Evolutionary conservation across 2,113 vertebrate species (phyloP), one percentile per base, ranked within the genome.

Genomic region (Brachypteracias leptosomus): DNA sequence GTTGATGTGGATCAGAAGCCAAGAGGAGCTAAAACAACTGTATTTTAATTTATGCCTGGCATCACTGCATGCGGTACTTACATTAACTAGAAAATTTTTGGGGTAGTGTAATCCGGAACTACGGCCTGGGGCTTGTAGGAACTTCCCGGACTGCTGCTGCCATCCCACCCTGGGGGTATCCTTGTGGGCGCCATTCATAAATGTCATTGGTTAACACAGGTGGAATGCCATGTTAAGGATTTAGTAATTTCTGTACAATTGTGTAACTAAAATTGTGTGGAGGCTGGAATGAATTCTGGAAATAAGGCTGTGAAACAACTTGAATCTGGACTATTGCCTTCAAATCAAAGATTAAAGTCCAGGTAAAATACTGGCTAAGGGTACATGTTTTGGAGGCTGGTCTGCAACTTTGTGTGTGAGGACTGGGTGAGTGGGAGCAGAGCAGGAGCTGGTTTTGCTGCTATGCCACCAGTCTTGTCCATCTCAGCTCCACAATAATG

Each of bases 201-300:
- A 96, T 6, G 5, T 35, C 92, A 29, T 57, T 81, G 65, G 97
- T 94, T 89, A 99, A 90, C 95, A 99, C 96, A 73, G 95, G 98
- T 99, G 89, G 52, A 84, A 94, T 17, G 25, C 1, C 42, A 3
- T 2, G 79, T 98, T 98, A 99, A 99, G 98, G 97, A 86, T 58
- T 25, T 31, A 33, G 88, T 21, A 24, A 31, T 63, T 77, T 61
- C n/a, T 62, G 11, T 57, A 25, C 7, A 2, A 19, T 54, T 54
- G 3, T 18, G 19, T 36, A 36, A 70, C 44, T 52, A 24, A 88
- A 63, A 15, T 21, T 1, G 3, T 10, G 7, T 44, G 38, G 68
- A 52, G 47, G 29, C 33, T 55, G 65, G 38, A 80, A 77, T 18
- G 31, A 42, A n/a, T 77, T 72, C 36, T 68, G 40, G 38, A 73